Conservation (phyloP, 2,888 invertebrate genomes). For the Erebia epiphron region DNA sequence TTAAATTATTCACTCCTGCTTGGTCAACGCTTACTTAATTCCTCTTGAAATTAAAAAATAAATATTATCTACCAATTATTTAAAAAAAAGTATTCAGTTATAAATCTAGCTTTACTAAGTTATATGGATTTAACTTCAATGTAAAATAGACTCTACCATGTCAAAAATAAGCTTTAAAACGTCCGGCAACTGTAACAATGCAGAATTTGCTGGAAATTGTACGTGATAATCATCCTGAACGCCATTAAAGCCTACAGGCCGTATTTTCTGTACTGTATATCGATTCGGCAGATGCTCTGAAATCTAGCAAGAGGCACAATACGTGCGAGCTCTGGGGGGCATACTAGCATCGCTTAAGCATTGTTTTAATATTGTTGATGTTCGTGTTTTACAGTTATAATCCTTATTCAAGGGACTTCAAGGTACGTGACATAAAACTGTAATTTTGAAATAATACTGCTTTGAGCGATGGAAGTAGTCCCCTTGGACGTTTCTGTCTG, state of each 20-base stretch:
- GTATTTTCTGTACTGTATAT: constrained; percentile 19
- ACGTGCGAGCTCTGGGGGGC: not conserved
- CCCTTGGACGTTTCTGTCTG: too few species aligned
- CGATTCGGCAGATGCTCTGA: constrained; percentile 8
- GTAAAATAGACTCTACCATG: not conserved
- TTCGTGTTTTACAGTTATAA: too few species aligned
- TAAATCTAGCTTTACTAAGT: not conserved
- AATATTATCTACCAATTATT: too few species aligned
- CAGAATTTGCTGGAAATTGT: constrained; percentile 16
- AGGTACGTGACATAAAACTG: too few species aligned
- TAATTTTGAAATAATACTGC: too few species aligned
- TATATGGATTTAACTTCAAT: not conserved
- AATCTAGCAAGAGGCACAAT: constrained; percentile 1
- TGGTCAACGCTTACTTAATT: too few species aligned
- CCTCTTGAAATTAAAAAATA: too few species aligned
- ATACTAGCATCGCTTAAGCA: not conserved
- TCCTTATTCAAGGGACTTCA: too few species aligned
- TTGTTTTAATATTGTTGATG: too few species aligned
- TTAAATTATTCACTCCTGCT: too few species aligned
- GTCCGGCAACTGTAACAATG: not conserved
- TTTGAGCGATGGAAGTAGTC: too few species aligned
- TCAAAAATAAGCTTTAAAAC: not conserved
- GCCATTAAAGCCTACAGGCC: constrained; percentile 15
- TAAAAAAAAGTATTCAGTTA: too few species aligned
- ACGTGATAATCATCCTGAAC: constrained; percentile 25